phyloP scores from a whole-genome alignment of 2,888 invertebrate genomes.

The Macrosiphum euphorbiae region DNA sequence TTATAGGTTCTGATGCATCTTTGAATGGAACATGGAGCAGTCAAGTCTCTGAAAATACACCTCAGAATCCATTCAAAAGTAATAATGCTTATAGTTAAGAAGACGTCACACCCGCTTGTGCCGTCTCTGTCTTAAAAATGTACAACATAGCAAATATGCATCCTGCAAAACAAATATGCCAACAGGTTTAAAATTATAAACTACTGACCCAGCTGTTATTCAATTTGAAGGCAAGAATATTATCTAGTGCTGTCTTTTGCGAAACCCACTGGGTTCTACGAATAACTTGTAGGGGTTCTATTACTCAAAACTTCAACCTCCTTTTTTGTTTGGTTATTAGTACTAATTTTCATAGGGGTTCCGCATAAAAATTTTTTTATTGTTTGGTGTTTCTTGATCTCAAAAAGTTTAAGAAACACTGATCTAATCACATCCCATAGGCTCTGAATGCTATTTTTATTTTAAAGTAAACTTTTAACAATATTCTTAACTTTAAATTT shows the following conservation, averaged over 20 bases:
- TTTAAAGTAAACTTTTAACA: not conserved
- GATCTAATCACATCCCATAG: not conserved
- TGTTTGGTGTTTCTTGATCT: too few relatives aligned
- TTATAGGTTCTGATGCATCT: constrained; percentile 57
- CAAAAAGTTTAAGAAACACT: too few relatives aligned
- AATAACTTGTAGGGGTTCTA: too few relatives aligned
- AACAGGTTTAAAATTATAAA: not conserved
- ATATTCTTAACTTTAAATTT: not conserved
- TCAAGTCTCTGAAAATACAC: constrained; percentile 48
- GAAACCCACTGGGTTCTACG: too few relatives aligned
- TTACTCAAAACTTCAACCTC: too few relatives aligned
- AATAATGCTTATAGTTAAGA: constrained; percentile 1
- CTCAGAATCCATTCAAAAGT: constrained; percentile 60
- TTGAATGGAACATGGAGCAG: constrained; percentile 57
- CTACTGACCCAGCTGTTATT: not conserved
- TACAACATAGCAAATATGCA: not conserved
- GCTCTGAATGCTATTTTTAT: not conserved
- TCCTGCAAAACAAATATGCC: not conserved
- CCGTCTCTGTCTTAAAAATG: not conserved
- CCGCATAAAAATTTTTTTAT: too few relatives aligned
- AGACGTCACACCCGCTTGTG: not conserved
- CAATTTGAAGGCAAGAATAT: not conserved
- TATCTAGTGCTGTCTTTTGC: too few relatives aligned
- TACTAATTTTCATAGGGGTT: too few relatives aligned
- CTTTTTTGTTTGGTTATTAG: too few relatives aligned